Conservation (phyloP, 2,888 invertebrate species). For the Lepidonotus clava region DNA sequence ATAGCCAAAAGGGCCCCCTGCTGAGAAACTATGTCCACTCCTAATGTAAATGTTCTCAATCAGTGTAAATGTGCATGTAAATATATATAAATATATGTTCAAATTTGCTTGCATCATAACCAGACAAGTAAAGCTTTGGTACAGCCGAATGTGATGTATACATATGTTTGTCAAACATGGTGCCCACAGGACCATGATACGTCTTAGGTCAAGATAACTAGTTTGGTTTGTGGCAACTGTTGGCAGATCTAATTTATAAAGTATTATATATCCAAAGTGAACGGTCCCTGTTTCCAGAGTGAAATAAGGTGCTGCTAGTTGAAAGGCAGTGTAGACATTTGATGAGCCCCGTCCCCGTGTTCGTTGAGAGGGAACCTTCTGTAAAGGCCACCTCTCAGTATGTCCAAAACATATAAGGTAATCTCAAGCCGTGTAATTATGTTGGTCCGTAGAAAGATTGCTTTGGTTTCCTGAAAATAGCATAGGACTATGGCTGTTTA, state of each 20-base stretch:
- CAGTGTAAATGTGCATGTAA: not conserved
- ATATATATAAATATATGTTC: not conserved
- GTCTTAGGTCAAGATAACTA: not conserved
- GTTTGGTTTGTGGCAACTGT: constrained; percentile 2
- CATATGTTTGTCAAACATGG: not conserved
- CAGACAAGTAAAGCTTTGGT: constrained; percentile 18
- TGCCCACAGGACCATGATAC: not conserved
- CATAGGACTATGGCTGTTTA: too few relatives aligned
- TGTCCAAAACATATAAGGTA: not conserved
- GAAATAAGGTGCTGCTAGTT: not conserved
- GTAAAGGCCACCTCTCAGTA: not conserved
- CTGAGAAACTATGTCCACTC: not conserved
- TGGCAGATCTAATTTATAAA: constrained; percentile 25
- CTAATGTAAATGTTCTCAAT: constrained; percentile 27
- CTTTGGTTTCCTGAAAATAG: too few relatives aligned
- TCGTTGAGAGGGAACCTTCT: not conserved
- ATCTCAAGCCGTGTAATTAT: too few relatives aligned
- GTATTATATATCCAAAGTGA: not conserved
- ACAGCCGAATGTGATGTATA: constrained; percentile 37
- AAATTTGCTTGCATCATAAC: constrained; percentile 30
- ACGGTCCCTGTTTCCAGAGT: not conserved
- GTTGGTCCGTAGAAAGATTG: too few relatives aligned
- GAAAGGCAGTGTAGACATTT: not conserved
- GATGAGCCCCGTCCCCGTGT: constrained; percentile 5
- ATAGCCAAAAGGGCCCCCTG: not conserved